A percentile compares a stretch with the other conserved stretches of the same genome.
Conservation (phyloP, 2,797 vertebrate species). For the Erethizon dorsatum region DNA sequence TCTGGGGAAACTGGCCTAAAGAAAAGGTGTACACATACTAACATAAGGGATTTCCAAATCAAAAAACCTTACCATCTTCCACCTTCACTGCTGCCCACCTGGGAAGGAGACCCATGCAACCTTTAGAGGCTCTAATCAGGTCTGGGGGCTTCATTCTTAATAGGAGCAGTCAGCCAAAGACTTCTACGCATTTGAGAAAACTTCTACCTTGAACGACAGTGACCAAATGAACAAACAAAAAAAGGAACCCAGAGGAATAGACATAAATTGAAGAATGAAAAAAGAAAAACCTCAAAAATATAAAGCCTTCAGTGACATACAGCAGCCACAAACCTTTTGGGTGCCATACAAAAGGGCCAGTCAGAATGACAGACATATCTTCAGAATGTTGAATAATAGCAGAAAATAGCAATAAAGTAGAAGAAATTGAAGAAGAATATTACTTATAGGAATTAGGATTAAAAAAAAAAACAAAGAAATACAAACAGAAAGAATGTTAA, state of each 20-base stretch:
- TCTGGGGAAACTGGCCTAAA: conserved; percentile 2
- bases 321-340: background rate
- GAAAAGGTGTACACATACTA: background rate
- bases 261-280: background rate
- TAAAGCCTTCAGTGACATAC: background rate
- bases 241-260: background rate
- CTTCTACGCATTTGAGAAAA: conserved; percentile 19
- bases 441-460: background rate
- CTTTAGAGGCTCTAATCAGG: background rate
- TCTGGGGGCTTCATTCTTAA: background rate
- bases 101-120: background rate
- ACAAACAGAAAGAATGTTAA: background rate
- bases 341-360: background rate
- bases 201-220: conserved; percentile 24
- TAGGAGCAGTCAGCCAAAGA: background rate
- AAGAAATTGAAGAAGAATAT: conserved; percentile 45
- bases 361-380: background rate
- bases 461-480: background rate
- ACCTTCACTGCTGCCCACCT: background rate
- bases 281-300: background rate
- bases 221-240: background rate
- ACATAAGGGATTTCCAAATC: background rate
- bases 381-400: background rate
- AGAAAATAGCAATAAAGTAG: background rate
- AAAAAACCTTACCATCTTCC: background rate